Conservation (phyloP, 2,113 vertebrate species). For the Bubalus kerabau region DNA sequence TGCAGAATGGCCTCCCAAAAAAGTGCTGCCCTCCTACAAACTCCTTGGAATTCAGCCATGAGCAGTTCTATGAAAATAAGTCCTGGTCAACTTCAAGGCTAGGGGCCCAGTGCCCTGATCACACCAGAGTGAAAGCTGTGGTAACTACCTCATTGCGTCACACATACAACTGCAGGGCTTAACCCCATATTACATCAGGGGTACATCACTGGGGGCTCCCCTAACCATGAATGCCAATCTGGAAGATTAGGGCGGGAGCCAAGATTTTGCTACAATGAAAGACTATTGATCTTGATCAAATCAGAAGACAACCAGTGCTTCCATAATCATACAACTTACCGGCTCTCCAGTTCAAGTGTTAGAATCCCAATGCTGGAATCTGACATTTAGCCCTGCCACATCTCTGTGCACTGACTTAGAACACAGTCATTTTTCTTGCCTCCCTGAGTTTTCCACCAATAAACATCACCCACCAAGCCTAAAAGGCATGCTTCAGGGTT, state of each 20-base stretch:
- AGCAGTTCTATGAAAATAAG: not conserved
- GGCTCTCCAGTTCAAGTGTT: not conserved
- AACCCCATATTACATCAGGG: not conserved
- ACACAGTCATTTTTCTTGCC: not conserved
- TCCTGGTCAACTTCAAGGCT: not conserved
- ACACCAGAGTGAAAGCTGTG: not conserved
- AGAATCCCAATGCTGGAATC: not conserved
- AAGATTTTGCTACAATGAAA: not conserved
- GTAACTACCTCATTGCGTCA: not conserved
- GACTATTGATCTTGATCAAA: not conserved
- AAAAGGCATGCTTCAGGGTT: not conserved
- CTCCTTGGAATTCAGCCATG: not conserved
- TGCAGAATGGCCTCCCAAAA: not conserved
- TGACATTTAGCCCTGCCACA: not conserved
- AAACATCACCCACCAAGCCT: not conserved
- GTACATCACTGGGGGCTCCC: not conserved
- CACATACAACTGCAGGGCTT: not conserved
- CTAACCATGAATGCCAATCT: not conserved
- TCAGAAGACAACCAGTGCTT: not conserved
- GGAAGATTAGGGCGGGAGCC: not conserved
- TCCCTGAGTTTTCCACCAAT: not conserved
- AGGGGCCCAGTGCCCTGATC: not conserved
- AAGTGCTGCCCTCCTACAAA: not conserved
- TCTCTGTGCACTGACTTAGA: not conserved
- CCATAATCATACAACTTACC: not conserved